Evolutionary conservation across 2,113 vertebrate species (phyloP), one percentile per base, ranked within the genome.

Genomic region (Crotophaga sulcirostris): DNA sequence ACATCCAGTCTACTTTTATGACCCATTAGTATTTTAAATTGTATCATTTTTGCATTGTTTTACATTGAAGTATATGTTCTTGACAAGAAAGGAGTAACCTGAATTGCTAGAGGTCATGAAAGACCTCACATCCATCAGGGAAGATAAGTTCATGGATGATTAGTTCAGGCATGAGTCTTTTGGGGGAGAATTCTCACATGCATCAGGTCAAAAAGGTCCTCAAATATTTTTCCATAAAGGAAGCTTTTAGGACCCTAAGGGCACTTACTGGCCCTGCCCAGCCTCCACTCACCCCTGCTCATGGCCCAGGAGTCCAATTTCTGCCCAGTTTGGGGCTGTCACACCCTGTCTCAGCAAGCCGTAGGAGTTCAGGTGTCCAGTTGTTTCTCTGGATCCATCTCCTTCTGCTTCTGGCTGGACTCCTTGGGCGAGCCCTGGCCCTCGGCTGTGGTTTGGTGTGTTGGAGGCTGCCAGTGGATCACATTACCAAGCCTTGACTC

Each of bases 361-460:
- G 33, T 7, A 31, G 25, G 20, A 78, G 4, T 16, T 25, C 0
- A 7, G 5, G 12, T 33, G 42, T 62, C 20, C 60, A 77, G 4
- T 6, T 45, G 9, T 44, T 42, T 70, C 28, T 54, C 52, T 85
- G 69, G 1, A 8, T 5, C 9, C 0, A 0, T 36, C n/a, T 75
- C 10, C 25, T 54, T 66, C 29, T 81, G 56, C 55, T 78, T 10
- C 81, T 70, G 31, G 15, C 3, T 59, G 49, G 45, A 36, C 12
- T 1, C 1, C 21, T 42, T 15, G 77, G 18, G 40, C 62, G 49
- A n/a, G 7, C 15, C 8, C 34, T 38, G 28, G 16, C 29, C 10
- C 16, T 62, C 28, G 13, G 47, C 45, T 34, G 8, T n/a, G 28
- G 10, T 38, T 58, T 66, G 42, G 15, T 38, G 29, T 67, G 9